Evolutionary conservation across 2,113 vertebrate genomes (phyloP).

Genomic region (Epinephelus fuscoguttatus): DNA sequence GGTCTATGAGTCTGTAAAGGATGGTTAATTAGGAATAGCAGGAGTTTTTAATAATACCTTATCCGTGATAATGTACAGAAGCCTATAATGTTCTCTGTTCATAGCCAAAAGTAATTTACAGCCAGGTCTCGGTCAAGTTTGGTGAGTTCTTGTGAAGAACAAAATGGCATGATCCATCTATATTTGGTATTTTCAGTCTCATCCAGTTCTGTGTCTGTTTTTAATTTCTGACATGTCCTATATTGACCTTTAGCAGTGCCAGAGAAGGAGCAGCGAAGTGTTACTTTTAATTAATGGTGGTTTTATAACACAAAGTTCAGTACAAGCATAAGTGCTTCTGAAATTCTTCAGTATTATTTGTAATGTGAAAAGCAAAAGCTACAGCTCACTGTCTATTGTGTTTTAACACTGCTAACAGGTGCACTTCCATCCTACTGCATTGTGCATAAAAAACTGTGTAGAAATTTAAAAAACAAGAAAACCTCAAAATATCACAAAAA

Average conservation of each 20-base stretch:
- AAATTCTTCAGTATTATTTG: background rate
- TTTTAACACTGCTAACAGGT: background rate
- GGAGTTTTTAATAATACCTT: slow-evolving; percentile 20
- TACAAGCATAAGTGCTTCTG: background rate
- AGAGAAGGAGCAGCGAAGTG: background rate
- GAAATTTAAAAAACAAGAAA: no score
- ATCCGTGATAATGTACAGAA: slow-evolving; percentile 14
- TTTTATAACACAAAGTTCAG: background rate
- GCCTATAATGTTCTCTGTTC: background rate
- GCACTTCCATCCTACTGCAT: no score
- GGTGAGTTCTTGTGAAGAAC: background rate
- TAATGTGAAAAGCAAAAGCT: background rate
- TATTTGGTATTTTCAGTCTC: background rate
- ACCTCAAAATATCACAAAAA: no score
- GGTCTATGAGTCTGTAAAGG: background rate
- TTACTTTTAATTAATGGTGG: background rate
- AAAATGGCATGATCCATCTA: background rate
- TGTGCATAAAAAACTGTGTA: no score
- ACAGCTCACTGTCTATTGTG: background rate
- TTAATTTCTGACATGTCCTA: background rate
- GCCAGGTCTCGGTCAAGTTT: background rate
- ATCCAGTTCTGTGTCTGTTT: background rate
- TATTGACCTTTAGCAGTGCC: background rate
- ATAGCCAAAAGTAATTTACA: background rate
- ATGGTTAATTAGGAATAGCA: slow-evolving; percentile 10